Conservation (phyloP, 2,113 vertebrate genomes). For the Macrotis lagotis region DNA sequence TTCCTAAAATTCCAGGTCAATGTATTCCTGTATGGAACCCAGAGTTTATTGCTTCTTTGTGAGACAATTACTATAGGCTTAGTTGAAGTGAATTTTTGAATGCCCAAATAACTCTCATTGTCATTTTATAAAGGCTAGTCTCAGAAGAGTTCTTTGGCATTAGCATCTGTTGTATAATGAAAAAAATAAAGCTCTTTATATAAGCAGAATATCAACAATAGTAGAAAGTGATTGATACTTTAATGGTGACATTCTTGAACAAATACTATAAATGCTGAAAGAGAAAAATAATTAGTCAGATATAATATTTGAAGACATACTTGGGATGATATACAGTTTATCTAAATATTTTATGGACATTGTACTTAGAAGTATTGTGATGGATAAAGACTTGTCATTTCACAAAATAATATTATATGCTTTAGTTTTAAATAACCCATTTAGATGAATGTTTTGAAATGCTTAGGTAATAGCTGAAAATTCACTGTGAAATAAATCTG, state of each 20-base stretch:
- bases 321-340: background rate
- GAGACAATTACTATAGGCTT: constrained; percentile 3
- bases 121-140: background rate
- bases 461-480: constrained; percentile 17
- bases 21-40: background rate
- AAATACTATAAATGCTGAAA: constrained; percentile 17
- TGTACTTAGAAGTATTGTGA: background rate
- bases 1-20: constrained; percentile 20
- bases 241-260: background rate
- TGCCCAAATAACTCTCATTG: background rate
- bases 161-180: constrained; percentile 3
- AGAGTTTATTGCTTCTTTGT: constrained; percentile 43
- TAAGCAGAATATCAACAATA: background rate
- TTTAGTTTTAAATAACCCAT: constrained; percentile 16
- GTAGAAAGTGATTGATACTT: background rate
- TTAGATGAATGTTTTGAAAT: background rate
- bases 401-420: constrained; percentile 23
- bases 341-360: constrained; percentile 17
- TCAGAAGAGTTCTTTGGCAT: background rate
- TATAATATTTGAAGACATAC: constrained; percentile 32
- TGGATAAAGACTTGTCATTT: constrained; percentile 22
- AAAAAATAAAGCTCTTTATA: constrained; percentile 33
- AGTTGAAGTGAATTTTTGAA: constrained; percentile 1
- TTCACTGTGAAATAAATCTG: background rate
- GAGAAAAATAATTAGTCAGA: constrained; percentile 22